A percentile compares a stretch with the other conserved stretches of the same genome.
phyloP scores from a whole-genome alignment of 2,888 invertebrate species.

The Ennomos quercinarius region DNA sequence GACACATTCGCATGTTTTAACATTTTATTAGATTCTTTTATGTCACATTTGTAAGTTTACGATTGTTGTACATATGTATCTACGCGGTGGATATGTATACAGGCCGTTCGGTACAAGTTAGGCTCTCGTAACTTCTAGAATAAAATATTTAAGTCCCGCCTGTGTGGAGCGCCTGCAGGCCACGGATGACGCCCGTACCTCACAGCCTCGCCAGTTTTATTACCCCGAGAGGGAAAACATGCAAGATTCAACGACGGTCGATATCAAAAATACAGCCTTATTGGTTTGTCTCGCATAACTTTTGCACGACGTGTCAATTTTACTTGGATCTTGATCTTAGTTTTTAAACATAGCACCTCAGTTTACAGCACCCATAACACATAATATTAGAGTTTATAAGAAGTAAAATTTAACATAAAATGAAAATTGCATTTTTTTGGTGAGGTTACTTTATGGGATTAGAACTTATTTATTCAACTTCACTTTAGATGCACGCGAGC shows the following conservation, averaged over 20 bases:
- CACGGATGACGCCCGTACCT: slow-evolving; percentile 32
- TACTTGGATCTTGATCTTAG: no score
- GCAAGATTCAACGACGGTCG: slow-evolving; percentile 12
- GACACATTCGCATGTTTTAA: slow-evolving; percentile 43
- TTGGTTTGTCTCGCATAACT: no score
- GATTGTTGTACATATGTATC: slow-evolving; percentile 37
- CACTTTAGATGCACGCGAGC: no score
- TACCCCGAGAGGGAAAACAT: slow-evolving; percentile 29
- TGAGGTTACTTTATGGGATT: no score
- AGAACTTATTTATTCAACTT: no score
- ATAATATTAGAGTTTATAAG: no score
- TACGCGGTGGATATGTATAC: slow-evolving; percentile 29
- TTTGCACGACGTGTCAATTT: no score
- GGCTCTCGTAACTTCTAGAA: slow-evolving; percentile 34
- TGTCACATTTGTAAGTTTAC: slow-evolving; percentile 51
- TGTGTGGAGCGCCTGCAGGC: slow-evolving; percentile 32
- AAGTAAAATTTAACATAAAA: no score
- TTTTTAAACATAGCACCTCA: no score
- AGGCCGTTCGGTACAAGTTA: slow-evolving; percentile 29
- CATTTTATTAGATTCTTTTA: slow-evolving; percentile 53
- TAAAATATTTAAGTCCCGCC: slow-evolving; percentile 39
- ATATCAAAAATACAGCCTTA: slow-evolving; percentile 2
- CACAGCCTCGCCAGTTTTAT: slow-evolving; percentile 32
- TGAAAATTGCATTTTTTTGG: no score
- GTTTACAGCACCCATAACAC: no score